Evolutionary conservation across 92 coral and sea anemone species (phyloP), one percentile per base, ranked within the genome.

Genomic region (Phenganax subtilis): DNA sequence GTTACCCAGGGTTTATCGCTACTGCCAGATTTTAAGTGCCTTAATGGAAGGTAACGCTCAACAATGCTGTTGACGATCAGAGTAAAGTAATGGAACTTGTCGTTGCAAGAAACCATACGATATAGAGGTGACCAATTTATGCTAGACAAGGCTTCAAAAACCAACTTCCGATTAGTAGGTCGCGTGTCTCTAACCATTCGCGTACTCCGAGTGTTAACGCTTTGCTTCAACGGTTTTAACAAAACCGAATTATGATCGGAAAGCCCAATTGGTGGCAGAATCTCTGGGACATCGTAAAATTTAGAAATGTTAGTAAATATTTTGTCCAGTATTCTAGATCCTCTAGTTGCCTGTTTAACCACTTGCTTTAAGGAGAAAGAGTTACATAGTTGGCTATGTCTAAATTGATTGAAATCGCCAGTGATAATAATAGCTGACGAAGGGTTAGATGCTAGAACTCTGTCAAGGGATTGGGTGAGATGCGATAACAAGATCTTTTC

Each of bases 1-100:
- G 85, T 81, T 67, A 81, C 69, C 78, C 66, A 81, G 4, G 69
- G 78, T 27, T 81, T 81, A 66, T 80, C 84, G 56, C 75, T 51
- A 57, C 44, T 57, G 37, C 63, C 60, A 14, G 75, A 53, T 47
- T 80, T 65, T 27, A 63, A 30, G 12, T 12, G 62, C 59, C 58
- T 64, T 7, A 80, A 58, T 60, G 60, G 75, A 37, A 80, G 71
- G 31, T n/a, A 55, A 2, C 27, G 12, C 77, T 47, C 59, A 37
- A 14, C 25, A 55, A 77, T 58, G 7, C n/a, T 7, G n/a, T 37
- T 70, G 51, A 70, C 53, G 14, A 28, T 28, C 12, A 51, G 5
- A 15, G 75, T 20, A 15, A 28, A 70, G 75, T 20, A 70, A 9
- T 70, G 31, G 9, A 70, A 37, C 75, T 16, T 29, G 12, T 28